These are phyloP conservation scores for Poecile montanus DNA, from an alignment of 2,797 vertebrate genomes.

Conservation along the genomic window DNA sequence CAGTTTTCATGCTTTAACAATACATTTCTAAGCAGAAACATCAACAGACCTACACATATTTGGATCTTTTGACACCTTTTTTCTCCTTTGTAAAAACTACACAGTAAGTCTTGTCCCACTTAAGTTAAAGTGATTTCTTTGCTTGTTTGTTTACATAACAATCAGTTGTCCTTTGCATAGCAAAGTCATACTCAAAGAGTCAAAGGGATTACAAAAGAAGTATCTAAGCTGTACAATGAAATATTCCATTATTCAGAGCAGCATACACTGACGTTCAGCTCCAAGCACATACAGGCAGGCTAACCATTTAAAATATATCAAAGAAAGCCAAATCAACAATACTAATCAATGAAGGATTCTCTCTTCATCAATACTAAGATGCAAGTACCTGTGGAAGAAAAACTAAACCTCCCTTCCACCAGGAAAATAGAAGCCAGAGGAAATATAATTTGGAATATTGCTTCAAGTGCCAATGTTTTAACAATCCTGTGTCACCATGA, in stretches of 20 bases:
- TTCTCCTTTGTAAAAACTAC: neutral
- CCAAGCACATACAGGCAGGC: neutral
- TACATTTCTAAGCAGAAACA: conserved; percentile 16
- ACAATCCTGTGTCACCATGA: neutral
- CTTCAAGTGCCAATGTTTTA: neutral
- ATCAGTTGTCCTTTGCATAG: neutral
- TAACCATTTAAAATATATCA: neutral
- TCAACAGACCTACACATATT: neutral
- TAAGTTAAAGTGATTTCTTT: neutral
- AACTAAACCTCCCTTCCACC: neutral
- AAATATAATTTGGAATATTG: neutral
- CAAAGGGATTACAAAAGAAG: neutral
- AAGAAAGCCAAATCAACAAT: neutral
- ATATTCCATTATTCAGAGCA: neutral
- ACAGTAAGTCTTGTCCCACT: neutral
- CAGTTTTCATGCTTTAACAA: conserved; percentile 5
- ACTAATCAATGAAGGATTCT: neutral
- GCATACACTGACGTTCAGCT: neutral
- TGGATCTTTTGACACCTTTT: neutral
- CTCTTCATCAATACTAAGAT: neutral
- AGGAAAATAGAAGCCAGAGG: neutral
- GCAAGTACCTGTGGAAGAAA: neutral
- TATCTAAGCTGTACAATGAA: neutral
- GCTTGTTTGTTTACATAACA: neutral
- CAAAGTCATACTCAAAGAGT: neutral